These are phyloP conservation scores for Heliconius sara DNA, from an alignment of 2,888 invertebrate species.

Conservation along the genomic window DNA sequence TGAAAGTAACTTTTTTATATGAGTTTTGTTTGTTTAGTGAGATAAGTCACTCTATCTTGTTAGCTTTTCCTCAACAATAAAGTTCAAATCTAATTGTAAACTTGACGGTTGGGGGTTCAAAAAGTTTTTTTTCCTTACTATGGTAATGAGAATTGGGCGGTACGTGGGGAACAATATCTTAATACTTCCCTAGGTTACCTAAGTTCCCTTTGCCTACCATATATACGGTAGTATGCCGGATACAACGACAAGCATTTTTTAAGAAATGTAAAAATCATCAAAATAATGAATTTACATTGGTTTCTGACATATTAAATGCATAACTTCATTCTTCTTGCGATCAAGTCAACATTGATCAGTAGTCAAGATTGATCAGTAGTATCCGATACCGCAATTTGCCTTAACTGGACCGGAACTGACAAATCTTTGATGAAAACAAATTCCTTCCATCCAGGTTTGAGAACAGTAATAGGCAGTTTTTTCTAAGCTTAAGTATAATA, in stretches of 20 bases:
- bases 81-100: too few relatives aligned
- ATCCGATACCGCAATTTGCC: constrained; percentile 1
- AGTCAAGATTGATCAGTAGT: background rate
- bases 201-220: too few relatives aligned
- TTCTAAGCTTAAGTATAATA: background rate
- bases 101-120: background rate
- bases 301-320: background rate
- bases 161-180: background rate
- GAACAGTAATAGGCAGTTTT: background rate
- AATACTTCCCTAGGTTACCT: background rate
- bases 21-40: background rate
- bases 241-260: too few relatives aligned
- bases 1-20: background rate
- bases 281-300: background rate
- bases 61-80: background rate
- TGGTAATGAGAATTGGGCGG: background rate
- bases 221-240: too few relatives aligned
- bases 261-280: background rate
- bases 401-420: constrained; percentile 14
- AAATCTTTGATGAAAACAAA: constrained; percentile 16
- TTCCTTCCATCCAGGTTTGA: background rate
- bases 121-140: background rate
- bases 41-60: background rate
- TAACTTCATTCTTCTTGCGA: background rate
- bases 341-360: background rate